Evolutionary conservation across 2,113 vertebrate genomes (phyloP).

Genomic region (Otus sunia): DNA sequence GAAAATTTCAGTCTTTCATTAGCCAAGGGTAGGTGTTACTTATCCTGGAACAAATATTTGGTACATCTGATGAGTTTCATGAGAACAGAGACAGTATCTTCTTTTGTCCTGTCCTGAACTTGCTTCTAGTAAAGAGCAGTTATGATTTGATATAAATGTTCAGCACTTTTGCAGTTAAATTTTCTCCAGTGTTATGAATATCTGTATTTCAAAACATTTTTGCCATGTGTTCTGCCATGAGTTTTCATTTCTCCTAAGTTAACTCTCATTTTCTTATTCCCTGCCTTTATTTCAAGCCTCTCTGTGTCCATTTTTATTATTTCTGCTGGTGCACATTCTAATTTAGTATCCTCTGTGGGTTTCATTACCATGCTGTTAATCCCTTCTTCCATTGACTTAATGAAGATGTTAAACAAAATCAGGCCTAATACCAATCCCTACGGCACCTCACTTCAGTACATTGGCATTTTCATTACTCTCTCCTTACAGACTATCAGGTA

Average conservation of each 20-base stretch:
- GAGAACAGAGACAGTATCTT: not conserved
- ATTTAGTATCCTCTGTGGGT: constrained; percentile 46
- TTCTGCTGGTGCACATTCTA: constrained; percentile 19
- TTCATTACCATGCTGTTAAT: constrained; percentile 65
- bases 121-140: not conserved
- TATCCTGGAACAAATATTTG: not conserved
- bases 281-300: constrained; percentile 25
- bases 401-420: constrained; percentile 70
- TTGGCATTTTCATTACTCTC: constrained; percentile 45
- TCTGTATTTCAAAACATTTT: constrained; percentile 28
- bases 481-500: constrained; percentile 1
- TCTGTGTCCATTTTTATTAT: constrained; percentile 37
- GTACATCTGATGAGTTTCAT: not conserved
- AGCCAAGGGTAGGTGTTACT: not conserved
- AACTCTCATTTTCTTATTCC: constrained; percentile 4
- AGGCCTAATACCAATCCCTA: constrained; percentile 47
- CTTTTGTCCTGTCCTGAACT: not conserved
- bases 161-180: not conserved
- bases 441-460: not conserved
- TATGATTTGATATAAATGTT: not conserved
- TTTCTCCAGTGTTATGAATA: not conserved
- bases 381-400: constrained; percentile 54
- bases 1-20: not conserved
- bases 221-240: not conserved
- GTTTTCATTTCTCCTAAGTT: not conserved